A percentile compares a stretch with the other conserved stretches of the same genome.
Conservation (phyloP, 2,888 invertebrate genomes). For the Cryptocephalus moraei region DNA sequence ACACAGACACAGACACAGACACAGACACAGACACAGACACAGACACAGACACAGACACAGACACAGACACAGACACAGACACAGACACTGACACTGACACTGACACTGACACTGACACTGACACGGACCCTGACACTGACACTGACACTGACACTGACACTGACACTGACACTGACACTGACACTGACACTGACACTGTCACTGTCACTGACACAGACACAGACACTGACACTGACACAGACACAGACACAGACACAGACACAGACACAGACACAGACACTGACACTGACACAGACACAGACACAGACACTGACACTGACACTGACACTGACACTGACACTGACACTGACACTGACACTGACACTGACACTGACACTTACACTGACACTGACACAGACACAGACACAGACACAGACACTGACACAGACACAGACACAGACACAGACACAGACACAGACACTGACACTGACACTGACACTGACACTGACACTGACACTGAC, state of each 20-base stretch:
- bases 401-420: neutral
- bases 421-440: neutral
- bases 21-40: too few species aligned
- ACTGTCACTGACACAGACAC: neutral
- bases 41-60: too few species aligned
- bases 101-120: conserved; percentile 3
- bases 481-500: neutral
- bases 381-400: conserved; percentile 1
- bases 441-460: neutral
- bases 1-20: too few species aligned
- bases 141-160: neutral
- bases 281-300: conserved; percentile 2
- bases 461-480: neutral
- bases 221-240: conserved; percentile 1
- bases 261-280: neutral
- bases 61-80: conserved; percentile 2
- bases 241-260: neutral
- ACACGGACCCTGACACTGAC: conserved; percentile 2
- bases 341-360: conserved; percentile 2
- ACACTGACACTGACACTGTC: neutral
- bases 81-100: conserved; percentile 1
- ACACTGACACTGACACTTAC: conserved; percentile 2
- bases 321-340: conserved; percentile 2
- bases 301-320: conserved; percentile 2
- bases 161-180: neutral